Base-by-base conservation (phyloP, 2,888 invertebrate species). In the Drosophila pegasa region DNA sequence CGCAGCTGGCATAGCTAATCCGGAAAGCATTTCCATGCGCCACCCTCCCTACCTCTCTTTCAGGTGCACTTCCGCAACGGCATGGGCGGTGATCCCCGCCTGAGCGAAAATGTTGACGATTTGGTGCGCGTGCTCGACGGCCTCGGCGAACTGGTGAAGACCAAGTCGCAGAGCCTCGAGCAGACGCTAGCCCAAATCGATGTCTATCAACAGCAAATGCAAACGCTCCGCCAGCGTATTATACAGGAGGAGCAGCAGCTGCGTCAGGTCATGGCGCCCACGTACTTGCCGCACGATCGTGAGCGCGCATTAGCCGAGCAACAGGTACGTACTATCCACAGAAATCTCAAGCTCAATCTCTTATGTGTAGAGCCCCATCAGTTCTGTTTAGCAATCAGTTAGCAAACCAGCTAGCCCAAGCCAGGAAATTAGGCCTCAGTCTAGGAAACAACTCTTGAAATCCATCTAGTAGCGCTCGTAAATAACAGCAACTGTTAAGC, bases 51-150 rank as follows among this genome's bases (percentile, higher is more conserved):
- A 5, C 16, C 18, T 8, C n/a, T 5, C 31, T 41, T 41, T 54
- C 56, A 96, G 96, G 96, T 98, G 61, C 98, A 98, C 93, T 97
- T 98, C 94, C 95, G 96, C 66, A 95, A 96, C 66, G 97, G 96
- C 67, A 95, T 97, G 92, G 96, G 96, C 58, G 95, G 96, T 90
- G 95, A 96, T 93, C 93, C 94, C 73, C 95, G 95, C 77, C 95
- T 97, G 54, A 94, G 95, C 87, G 94, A 95, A 75, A 94, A 95
- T 62, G 96, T 96, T 57, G 94, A 94, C 74, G 95, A 95, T 80
- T 93, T 97, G 75, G 93, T 95, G 60, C 93, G 92, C 62, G 94
- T 96, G 80, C 93, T 98, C 86, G 96, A 96, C 85, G 93, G 94
- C 62, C 79, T 92, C 14, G 89, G 87, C 63, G 88, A 82, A 18